Base-by-base conservation (phyloP, 2,113 vertebrate species). In the Albula goreensis region DNA sequence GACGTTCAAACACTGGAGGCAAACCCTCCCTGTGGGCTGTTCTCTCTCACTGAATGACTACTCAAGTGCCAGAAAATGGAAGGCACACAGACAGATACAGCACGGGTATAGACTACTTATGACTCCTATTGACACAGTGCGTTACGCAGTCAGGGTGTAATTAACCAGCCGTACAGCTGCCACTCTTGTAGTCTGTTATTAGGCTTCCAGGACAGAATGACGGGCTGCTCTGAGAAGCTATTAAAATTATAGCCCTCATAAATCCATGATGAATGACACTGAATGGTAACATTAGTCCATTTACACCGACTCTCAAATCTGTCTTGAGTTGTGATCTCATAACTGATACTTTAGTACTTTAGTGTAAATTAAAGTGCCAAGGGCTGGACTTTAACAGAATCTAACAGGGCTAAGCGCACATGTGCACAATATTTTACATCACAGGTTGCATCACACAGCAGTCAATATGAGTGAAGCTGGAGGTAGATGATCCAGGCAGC, bases 1-100 rank as follows among this genome's bases (percentile, higher is more conserved):
- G 88, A 82, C 52, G 78, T 60, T 74, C 82, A 74, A 74, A 81
- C 87, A 86, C 48, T 88, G n/a, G 13, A 87, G 84, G 80, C 86
- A 84, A 80, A 49, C 57, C 25, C 56, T 81, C 85, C 78, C 86
- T 52, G 51, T 56, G 84, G 84, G 85, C 41, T 87, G 31, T 80
- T 82, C 60, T 49, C 50, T 15, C 51, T 83, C 87, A 88, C 66
- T 82, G 57, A 82, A 83, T 81, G 50, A 87, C 86, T 74, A 80
- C 66, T 53, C 56, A 81, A 86, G 78, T 81, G 83, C 52, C 63
- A 79, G 53, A 50, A 79, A 86, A 85, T 82, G 48, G 57, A 83
- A 82, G 53, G 78, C 19, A 82, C 41, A 79, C 56, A 85, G 48
- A 53, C 83, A 80, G 66, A 70, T 82, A 79, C 63, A 82, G 78